Conservation (phyloP, 2,113 vertebrate species). For the Hippocampus barbouri region DNA sequence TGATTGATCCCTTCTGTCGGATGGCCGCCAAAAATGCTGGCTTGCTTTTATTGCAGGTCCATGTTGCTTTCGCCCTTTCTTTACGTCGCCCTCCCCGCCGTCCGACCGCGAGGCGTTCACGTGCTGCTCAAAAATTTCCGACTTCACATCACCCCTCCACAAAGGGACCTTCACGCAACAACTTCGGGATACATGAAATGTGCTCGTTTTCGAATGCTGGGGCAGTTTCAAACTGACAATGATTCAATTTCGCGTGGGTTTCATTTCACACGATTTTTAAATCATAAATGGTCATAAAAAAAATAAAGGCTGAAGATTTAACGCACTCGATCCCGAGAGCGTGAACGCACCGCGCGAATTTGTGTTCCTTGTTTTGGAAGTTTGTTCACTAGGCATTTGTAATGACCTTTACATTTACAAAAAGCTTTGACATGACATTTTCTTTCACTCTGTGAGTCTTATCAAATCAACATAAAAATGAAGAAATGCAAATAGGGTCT, state of each 20-base stretch:
- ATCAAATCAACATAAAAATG: no score
- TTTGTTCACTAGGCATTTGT: background rate
- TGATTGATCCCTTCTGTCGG: conserved; percentile 15
- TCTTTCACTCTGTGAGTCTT: background rate
- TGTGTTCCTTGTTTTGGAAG: background rate
- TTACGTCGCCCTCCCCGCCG: conserved; percentile 30
- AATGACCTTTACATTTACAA: background rate
- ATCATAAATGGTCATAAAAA: background rate
- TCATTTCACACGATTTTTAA: background rate
- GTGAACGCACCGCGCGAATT: background rate
- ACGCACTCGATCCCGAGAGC: background rate
- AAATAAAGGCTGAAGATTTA: background rate
- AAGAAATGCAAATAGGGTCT: no score
- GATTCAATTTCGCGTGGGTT: no score
- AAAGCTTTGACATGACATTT: background rate
- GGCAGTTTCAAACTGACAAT: background rate
- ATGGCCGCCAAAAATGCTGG: conserved; percentile 59
- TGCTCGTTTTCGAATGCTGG: background rate
- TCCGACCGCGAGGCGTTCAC: conserved; percentile 49
- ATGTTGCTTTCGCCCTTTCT: conserved; percentile 42
- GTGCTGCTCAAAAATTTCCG: conserved; percentile 20
- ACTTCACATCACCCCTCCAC: background rate
- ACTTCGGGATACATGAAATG: background rate
- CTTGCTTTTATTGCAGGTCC: conserved; percentile 38
- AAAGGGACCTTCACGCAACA: background rate